A percentile compares a stretch with the other conserved stretches of the same genome.
Conservation (phyloP, 2,888 invertebrate genomes). For the Rotaria magnacalcarata region DNA sequence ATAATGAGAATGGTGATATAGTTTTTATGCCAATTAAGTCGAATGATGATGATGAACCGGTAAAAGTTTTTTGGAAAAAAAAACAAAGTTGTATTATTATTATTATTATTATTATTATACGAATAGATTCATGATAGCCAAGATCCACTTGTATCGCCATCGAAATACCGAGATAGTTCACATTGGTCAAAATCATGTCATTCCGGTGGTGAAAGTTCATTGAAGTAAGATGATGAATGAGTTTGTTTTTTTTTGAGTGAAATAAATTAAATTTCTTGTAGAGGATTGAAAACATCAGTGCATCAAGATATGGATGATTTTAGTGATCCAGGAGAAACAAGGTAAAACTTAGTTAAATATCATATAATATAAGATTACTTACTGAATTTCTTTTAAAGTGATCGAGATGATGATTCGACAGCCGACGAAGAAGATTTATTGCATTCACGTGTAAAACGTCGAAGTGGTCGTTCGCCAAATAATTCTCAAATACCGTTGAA, state of each 20-base stretch:
- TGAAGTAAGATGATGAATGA: background rate
- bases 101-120: no score
- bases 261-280: background rate
- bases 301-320: background rate
- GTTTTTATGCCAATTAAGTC: conserved; percentile 21
- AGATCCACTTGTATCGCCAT: background rate
- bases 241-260: no score
- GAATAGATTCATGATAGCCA: background rate
- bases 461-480: conserved; percentile 30
- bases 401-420: conserved; percentile 27
- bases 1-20: background rate
- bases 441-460: conserved; percentile 22
- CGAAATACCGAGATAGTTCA: background rate
- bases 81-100: no score
- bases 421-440: conserved; percentile 15
- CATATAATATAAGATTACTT: background rate
- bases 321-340: conserved; percentile 22
- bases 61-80: background rate
- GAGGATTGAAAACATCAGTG: background rate
- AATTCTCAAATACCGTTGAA: background rate
- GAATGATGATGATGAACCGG: background rate
- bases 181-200: background rate
- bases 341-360: background rate
- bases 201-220: background rate
- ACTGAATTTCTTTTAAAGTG: background rate